Evolutionary conservation across 2,797 vertebrate species (phyloP), one percentile per base, ranked within the genome.

Genomic region (Pantherophis alleghaniensis): DNA sequence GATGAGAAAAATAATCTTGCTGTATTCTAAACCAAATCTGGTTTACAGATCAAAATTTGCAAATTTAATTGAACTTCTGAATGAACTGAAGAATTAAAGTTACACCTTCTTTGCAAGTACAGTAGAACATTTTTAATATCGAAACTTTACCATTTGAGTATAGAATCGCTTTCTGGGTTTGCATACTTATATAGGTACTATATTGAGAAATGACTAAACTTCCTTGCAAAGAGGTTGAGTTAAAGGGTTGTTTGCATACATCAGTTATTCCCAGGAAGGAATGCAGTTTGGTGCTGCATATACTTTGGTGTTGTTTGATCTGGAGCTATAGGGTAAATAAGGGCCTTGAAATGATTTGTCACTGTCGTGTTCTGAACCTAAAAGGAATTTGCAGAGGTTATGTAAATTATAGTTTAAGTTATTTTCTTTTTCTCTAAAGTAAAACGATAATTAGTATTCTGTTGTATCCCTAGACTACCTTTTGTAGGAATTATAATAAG

Each of bases 301-400:
- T 94, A 94, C 96, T 96, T 95, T 95, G 96, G 95, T 59, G 94
- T 97, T 97, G 96, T 97, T 97, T 97, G 96, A 97, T 96, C 96
- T 96, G 95, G 94, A 95, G 91, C 96, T 96, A 96, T 96, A 90
- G 94, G 96, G 96, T 95, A 93, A 97, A 97, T 96, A 97, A 95
- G 96, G 97, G 97, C 97, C 95, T 89, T 98, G 97, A 96, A 97
- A 96, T 94, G 96, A 96, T 97, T 96, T 97, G 97, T 97, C 97
- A 95, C 94, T 91, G 53, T 90, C 1, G 92, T 92, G 97, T 97
- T 97, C 96, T 96, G 96, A 90, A 91, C 94, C 60, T 32, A 87
- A 91, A 95, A 96, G 96, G 95, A 97, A 97, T 96, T 96, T 94
- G 95, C 37, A 86, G 28, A 86, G 94, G 96, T 96, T 96, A 96